Percentiles rank a stretch among this genome's conserved stretches.
Evolutionary conservation across 2,888 invertebrate genomes (phyloP).

Genomic region (Alsophila aescularia): DNA sequence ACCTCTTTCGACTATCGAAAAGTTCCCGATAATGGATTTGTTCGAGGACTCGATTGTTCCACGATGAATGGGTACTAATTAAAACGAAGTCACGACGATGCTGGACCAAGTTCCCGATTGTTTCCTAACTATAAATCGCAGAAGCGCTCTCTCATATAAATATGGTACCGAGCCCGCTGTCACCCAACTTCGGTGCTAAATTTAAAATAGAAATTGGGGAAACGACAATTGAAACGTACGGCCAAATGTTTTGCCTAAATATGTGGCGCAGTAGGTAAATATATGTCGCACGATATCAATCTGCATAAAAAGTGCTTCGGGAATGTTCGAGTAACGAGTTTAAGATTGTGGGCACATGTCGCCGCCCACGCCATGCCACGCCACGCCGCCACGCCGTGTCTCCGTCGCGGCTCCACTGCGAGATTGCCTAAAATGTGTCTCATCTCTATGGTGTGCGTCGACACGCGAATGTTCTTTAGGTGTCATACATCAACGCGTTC

Average conservation of each 20-base stretch:
- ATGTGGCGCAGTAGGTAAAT: slow-evolving; percentile 34
- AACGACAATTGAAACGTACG: slow-evolving; percentile 53
- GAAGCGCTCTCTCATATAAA: slow-evolving; percentile 73
- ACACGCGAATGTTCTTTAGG: slow-evolving; percentile 46
- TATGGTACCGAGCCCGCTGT: slow-evolving; percentile 62
- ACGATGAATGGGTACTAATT: slow-evolving; percentile 84
- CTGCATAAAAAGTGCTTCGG: slow-evolving; percentile 65
- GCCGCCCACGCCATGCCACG: slow-evolving; percentile 34
- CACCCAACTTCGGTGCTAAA: slow-evolving; percentile 75
- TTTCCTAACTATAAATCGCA: slow-evolving; percentile 79
- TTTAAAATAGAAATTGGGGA: slow-evolving; percentile 73
- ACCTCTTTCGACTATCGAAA: slow-evolving; percentile 83
- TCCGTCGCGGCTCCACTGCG: slow-evolving; percentile 36
- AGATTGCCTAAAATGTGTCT: slow-evolving; percentile 69
- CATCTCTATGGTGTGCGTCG: slow-evolving; percentile 44
- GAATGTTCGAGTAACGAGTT: slow-evolving; percentile 72
- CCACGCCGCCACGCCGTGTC: background rate
- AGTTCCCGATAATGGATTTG: slow-evolving; percentile 83
- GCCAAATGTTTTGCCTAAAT: slow-evolving; percentile 39
- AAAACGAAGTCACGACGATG: slow-evolving; percentile 82
- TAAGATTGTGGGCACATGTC: slow-evolving; percentile 77
- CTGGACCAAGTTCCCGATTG: slow-evolving; percentile 79
- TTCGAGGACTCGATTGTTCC: slow-evolving; percentile 81
- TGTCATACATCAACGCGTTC: slow-evolving; percentile 73
- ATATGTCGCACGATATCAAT: slow-evolving; percentile 50